A percentile compares a stretch with the other conserved stretches of the same genome.
phyloP scores from a whole-genome alignment of 2,113 vertebrate genomes.

The Periophthalmodon schlosseri region DNA sequence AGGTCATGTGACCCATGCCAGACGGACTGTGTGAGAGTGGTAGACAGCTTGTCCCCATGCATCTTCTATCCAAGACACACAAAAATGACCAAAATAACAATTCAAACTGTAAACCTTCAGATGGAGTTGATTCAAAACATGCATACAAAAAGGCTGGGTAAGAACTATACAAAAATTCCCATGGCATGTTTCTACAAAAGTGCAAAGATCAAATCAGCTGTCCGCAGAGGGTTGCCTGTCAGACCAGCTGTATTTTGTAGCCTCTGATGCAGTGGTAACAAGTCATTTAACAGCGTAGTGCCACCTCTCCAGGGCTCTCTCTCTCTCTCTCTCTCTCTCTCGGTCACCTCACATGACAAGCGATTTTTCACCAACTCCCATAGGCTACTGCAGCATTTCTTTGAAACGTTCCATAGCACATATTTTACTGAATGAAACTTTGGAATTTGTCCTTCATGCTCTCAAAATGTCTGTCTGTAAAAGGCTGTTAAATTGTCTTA shows the following conservation, averaged over 20 bases:
- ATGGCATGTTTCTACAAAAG: neutral
- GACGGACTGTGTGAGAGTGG: neutral
- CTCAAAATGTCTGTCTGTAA: no score
- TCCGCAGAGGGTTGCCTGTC: conserved; percentile 4
- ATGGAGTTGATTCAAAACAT: neutral
- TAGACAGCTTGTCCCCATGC: neutral
- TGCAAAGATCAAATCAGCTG: neutral
- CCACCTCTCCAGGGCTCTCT: conserved; percentile 2
- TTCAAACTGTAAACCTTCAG: neutral
- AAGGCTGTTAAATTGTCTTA: no score
- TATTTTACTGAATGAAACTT: no score
- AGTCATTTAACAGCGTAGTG: conserved; percentile 7
- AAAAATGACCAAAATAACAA: neutral
- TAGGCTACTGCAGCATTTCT: neutral
- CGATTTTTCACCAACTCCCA: neutral
- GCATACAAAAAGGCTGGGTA: neutral
- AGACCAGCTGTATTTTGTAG: neutral
- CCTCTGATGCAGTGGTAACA: neutral
- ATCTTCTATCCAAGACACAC: neutral
- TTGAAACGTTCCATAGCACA: neutral
- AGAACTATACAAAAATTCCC: neutral
- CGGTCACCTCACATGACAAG: neutral
- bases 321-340: neutral
- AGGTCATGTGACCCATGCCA: neutral
- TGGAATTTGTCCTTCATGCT: no score